Evolutionary conservation across 1,140 invertebrate species (phyloP), one percentile per base, ranked within the genome.

Genomic region (Ostrea edulis): DNA sequence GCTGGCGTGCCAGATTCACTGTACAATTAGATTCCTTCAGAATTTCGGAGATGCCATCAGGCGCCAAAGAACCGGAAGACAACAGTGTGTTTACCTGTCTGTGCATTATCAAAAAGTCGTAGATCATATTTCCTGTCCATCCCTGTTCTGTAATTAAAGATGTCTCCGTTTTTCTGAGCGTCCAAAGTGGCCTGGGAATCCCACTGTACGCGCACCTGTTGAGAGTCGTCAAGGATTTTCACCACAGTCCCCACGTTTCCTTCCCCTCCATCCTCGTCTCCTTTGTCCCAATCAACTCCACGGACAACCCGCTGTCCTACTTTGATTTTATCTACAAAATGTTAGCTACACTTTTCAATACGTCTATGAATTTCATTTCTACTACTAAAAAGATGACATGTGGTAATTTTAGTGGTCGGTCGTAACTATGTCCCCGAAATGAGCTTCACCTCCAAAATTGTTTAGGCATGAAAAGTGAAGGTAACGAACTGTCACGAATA

Each of bases 161-260:
- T 62, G 2, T 62, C 55, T 17, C 84, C 85, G 12, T 87, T 81
- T 29, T 90, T 88, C 22, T 88, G 51, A 2, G 90, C 90, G 55
- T 62, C 20, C 17, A 20, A 0, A 2, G 55, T 62, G 3, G 17
- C 55, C 17, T 62, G 55, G 8, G 85, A 90, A 86, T 92, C 92
- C 92, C 92, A 92, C 0, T 91, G 85, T 11, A 92, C 91, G 11
- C 88, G 88, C n/a, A 90, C 91, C 25, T 88, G 89, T n/a, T 87
- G 82, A 58, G 91, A 90, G 29, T 88, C 86, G 20, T 90, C 89
- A 9, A 84, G 87, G 29, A 91, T 88, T 35, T 86, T 85, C 4
- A 89, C 82, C 2, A 92, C 85, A 22, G 92, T 92, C 53, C 92
- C 92, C 51, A 89, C 53, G 44, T 89, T 86, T 25, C 89, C 90